Evolutionary conservation across 2,113 vertebrate species (phyloP), one percentile per base, ranked within the genome.

Genomic region (Terrapene triunguis): DNA sequence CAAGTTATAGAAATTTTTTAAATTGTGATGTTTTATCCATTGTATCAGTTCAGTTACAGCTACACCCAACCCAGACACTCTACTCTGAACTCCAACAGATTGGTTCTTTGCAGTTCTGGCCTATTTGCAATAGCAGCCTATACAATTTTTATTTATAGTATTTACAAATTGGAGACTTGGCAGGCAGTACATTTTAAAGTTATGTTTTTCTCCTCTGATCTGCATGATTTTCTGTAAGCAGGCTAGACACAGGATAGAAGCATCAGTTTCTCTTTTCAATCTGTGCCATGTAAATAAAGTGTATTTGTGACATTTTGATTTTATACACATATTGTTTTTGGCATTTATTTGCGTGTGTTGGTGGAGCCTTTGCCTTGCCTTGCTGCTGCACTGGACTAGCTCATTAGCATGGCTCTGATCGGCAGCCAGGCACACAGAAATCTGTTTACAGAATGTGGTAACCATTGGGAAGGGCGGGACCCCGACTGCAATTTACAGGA

Each of bases 241-340:
- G 47, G 13, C 85, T 29, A 85, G 78, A 27, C 96, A 92, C 89
- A 62, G 78, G 80, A 5, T 91, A 94, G 94, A 69, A 93, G 94
- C 93, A 93, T 94, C 86, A 89, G 87, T 62, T 94, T 86, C 91
- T 92, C 78, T 85, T 94, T 90, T 44, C 32, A 6, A 38, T n/a
- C 0, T 85, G 90, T 78, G 92, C 85, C 85, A 85, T 44, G 81
- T 92, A 89, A 93, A 92, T 80, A 93, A 85, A 95, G 82, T 1
- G 24, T 16, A 62, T 95, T 93, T 92, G 87, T 10, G 62, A 72
- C 69, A 83, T 80, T 95, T 89, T 65, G 76, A 59, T 90, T 88
- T 90, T 90, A 95, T 79, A 92, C 93, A 93, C 78, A 27, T 89
- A 55, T 82, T 89, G 78, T 0, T 82, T 94, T 95, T 93, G 96